phyloP scores from a whole-genome alignment of 2,797 vertebrate genomes.

The Tympanoctomys barrerae region DNA sequence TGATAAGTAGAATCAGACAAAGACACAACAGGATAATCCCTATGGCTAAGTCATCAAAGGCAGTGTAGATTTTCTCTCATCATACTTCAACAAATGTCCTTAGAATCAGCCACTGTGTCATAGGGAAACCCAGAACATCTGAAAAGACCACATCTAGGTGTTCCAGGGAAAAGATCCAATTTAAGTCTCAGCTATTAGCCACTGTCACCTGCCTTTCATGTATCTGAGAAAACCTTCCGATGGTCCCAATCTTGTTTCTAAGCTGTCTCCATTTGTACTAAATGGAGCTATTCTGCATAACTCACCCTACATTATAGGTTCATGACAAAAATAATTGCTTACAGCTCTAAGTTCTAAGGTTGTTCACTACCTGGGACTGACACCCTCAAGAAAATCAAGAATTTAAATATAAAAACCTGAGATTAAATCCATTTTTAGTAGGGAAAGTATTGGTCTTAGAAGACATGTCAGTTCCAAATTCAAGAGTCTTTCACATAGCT shows the following conservation, averaged over 20 bases:
- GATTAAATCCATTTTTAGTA: not conserved
- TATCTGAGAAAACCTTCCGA: not conserved
- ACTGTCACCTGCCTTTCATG: not conserved
- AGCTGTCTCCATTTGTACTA: not conserved
- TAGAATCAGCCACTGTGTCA: not conserved
- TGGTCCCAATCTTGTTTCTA: not conserved
- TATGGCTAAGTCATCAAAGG: not conserved
- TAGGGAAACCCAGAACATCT: not conserved
- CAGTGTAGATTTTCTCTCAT: not conserved
- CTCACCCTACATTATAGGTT: not conserved
- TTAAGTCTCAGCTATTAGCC: not conserved
- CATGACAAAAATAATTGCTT: not conserved
- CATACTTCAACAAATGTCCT: not conserved
- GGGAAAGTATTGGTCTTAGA: not conserved
- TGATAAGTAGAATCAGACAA: not conserved
- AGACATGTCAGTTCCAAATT: not conserved
- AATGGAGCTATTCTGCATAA: not conserved
- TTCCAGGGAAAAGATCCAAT: not conserved
- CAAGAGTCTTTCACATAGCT: not conserved
- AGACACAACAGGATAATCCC: not conserved
- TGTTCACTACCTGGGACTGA: not conserved
- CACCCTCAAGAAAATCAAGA: not conserved
- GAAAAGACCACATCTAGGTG: not conserved
- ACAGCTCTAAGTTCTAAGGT: not conserved
- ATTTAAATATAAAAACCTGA: not conserved